These are phyloP conservation scores for Morbakka virulenta DNA, from an alignment of 30 jellyfish, hydroid and myxozoan species.

Conservation along the genomic window DNA sequence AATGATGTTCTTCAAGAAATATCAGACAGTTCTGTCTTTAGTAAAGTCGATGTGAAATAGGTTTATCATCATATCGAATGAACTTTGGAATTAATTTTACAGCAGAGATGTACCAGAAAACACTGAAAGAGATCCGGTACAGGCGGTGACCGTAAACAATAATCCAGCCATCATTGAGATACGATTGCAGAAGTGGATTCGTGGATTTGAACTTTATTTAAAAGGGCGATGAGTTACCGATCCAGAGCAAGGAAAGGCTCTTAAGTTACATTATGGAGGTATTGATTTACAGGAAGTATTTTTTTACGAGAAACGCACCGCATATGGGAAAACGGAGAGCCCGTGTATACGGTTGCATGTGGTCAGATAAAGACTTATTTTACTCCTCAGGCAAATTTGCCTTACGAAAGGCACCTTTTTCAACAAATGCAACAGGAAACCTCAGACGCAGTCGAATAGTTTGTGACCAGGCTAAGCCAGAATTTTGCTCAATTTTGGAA, in stretches of 20 bases:
- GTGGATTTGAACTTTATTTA: slow-evolving; percentile 43
- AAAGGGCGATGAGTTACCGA: slow-evolving; percentile 31
- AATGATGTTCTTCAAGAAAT: no score
- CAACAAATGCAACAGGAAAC: neutral
- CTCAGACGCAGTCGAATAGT: slow-evolving; percentile 24
- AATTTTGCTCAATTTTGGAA: no score
- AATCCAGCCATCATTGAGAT: slow-evolving; percentile 50
- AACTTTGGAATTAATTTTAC: no score
- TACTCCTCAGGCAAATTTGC: slow-evolving; percentile 33
- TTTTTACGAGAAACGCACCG: no score
- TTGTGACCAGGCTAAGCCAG: slow-evolving; percentile 17
- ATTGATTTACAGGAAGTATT: no score
- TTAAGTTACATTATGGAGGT: slow-evolving; percentile 50
- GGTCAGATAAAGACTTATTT: slow-evolving; percentile 5
- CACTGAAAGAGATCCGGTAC: no score
- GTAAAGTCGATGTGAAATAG: no score
- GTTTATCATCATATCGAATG: no score
- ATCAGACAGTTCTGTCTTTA: no score
- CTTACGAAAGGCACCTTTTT: slow-evolving; percentile 20
- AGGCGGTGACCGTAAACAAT: no score
- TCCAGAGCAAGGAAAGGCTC: slow-evolving; percentile 44
- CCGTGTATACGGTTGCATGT: neutral
- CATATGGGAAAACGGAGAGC: no score
- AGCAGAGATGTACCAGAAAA: no score
- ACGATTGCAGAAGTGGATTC: slow-evolving; percentile 57